Evolutionary conservation across 1,140 invertebrate genomes (phyloP).

Genomic region (Eriocheir sinensis): DNA sequence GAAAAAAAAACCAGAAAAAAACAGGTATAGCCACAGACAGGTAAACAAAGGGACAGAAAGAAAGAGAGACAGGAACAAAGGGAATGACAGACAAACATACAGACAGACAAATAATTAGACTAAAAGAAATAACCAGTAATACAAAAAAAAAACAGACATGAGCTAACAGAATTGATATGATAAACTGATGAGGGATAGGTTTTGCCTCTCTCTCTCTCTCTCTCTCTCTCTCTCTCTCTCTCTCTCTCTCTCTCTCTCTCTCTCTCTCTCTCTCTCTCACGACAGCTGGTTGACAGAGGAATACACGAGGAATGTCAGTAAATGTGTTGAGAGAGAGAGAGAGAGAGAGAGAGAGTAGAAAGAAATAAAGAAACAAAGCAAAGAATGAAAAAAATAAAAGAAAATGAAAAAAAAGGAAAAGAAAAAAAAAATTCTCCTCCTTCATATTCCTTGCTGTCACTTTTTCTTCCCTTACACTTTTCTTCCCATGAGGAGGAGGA

Average conservation of each 20-base stretch:
- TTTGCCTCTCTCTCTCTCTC: background rate
- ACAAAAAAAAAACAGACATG: background rate
- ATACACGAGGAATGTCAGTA: background rate
- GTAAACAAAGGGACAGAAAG: too few relatives aligned
- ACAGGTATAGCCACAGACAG: too few relatives aligned
- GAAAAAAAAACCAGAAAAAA: background rate
- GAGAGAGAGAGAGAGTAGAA: too few relatives aligned
- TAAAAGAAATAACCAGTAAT: background rate
- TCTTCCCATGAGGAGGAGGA: background rate
- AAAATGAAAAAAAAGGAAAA: background rate
- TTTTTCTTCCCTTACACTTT: background rate
- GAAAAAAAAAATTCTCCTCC: background rate
- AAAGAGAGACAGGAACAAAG: too few relatives aligned
- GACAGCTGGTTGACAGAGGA: background rate
- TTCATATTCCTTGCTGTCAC: background rate
- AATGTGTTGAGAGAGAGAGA: too few relatives aligned
- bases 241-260: background rate
- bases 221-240: slow-evolving; percentile 21
- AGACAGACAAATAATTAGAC: background rate
- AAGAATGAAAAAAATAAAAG: too few relatives aligned
- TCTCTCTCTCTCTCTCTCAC: background rate
- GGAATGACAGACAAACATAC: too few relatives aligned
- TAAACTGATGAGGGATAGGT: too few relatives aligned
- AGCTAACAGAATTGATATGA: background rate
- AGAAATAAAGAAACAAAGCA: too few relatives aligned